phyloP scores from a whole-genome alignment of 2,888 invertebrate genomes.

The Tetropium fuscum region DNA sequence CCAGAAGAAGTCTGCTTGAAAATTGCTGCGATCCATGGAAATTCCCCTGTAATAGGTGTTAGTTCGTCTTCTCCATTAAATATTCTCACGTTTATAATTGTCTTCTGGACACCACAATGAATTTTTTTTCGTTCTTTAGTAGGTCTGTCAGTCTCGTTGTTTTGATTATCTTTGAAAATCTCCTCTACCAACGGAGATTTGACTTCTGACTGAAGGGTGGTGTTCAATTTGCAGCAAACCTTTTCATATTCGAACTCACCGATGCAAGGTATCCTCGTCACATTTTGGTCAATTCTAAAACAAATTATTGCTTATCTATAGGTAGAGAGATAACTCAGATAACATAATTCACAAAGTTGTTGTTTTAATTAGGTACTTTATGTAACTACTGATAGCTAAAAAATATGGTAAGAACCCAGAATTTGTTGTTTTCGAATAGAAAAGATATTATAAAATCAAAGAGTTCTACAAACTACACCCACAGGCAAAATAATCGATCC shows the following conservation, averaged over 20 bases:
- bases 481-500: no score
- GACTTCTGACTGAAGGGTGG: neutral
- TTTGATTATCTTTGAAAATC: neutral
- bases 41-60: constrained; percentile 43
- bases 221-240: neutral
- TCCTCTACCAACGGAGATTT: constrained; percentile 1
- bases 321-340: no score
- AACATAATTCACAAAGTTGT: no score
- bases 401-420: no score
- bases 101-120: constrained; percentile 40
- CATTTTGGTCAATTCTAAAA: neutral
- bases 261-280: constrained; percentile 14
- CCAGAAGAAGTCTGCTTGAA: constrained; percentile 30
- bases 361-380: no score
- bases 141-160: neutral
- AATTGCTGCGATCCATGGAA: constrained; percentile 51
- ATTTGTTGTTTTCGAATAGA: no score
- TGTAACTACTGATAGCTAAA: no score
- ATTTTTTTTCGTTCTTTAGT: constrained; percentile 10
- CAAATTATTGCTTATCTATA: neutral
- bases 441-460: no score
- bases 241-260: constrained; percentile 22
- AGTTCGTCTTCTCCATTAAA: constrained; percentile 38
- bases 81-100: constrained; percentile 41
- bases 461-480: no score